Percentiles rank a stretch among this genome's conserved stretches.
These are phyloP conservation scores for Poicephalus gulielmi DNA, from an alignment of 2,113 vertebrate species.

Conservation along the genomic window DNA sequence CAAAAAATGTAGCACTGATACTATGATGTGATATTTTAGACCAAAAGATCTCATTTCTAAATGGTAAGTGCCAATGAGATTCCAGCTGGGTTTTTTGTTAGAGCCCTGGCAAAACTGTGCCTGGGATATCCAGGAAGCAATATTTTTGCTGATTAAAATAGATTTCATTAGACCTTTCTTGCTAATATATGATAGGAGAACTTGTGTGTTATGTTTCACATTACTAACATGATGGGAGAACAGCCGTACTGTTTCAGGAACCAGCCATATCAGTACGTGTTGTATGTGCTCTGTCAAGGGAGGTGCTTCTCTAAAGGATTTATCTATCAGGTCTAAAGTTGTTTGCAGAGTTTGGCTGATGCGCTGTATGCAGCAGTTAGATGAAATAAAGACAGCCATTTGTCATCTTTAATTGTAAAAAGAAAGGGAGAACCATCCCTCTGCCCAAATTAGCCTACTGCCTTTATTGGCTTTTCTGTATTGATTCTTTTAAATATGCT, in stretches of 20 bases:
- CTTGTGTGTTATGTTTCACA: background rate
- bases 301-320: background rate
- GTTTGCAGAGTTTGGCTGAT: background rate
- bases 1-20: background rate
- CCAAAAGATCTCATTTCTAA: background rate
- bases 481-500: background rate
- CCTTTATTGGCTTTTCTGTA: background rate
- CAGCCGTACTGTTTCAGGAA: background rate
- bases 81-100: background rate
- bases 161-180: background rate
- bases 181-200: background rate
- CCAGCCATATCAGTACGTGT: background rate
- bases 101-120: background rate
- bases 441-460: background rate
- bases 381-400: background rate
- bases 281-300: background rate
- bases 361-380: background rate
- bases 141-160: background rate
- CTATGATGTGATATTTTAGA: background rate
- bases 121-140: background rate
- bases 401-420: background rate
- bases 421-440: background rate
- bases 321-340: background rate
- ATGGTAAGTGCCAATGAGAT: background rate
- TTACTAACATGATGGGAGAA: background rate